phyloP scores from a whole-genome alignment of 2,888 invertebrate genomes.

The Cantharis rustica region DNA sequence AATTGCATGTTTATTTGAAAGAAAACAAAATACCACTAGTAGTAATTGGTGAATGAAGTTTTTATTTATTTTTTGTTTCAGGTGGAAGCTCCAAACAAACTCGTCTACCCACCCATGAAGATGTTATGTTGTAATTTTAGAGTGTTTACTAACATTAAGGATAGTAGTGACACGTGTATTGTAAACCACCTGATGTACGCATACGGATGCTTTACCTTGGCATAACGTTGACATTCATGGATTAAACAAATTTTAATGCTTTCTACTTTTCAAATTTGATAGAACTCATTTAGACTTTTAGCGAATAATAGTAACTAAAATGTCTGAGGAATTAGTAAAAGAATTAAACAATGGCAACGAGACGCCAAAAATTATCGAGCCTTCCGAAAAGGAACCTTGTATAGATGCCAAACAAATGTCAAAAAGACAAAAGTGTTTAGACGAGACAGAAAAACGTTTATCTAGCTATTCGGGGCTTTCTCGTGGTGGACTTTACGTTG shows the following conservation, averaged over 20 bases:
- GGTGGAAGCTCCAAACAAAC: not conserved
- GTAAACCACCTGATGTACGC: constrained; percentile 2
- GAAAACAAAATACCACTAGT: not conserved
- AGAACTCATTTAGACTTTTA: not conserved
- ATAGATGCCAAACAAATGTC: constrained; percentile 35
- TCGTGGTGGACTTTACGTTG: constrained; percentile 42
- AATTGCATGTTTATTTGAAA: not conserved
- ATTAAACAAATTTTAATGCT: not conserved
- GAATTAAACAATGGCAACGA: constrained; percentile 33
- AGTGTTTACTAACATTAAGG: not conserved
- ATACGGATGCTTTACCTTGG: constrained; percentile 1
- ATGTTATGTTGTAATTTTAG: not conserved
- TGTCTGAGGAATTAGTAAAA: constrained; percentile 27
- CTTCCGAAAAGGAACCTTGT: constrained; percentile 47
- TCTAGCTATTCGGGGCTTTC: constrained; percentile 46
- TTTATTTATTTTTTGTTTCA: not conserved
- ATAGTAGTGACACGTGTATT: not conserved
- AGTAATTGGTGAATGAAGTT: not conserved
- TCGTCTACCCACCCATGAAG: not conserved
- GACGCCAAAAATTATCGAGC: constrained; percentile 30
- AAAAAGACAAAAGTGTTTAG: constrained; percentile 29
- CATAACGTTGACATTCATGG: not conserved
- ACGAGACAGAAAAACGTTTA: constrained; percentile 38
- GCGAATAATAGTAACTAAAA: constrained; percentile 10
- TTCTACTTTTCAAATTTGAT: not conserved